Evolutionary conservation across 2,888 invertebrate genomes (phyloP), one percentile per base, ranked within the genome.

Genomic region (Plagodis dolabraria): DNA sequence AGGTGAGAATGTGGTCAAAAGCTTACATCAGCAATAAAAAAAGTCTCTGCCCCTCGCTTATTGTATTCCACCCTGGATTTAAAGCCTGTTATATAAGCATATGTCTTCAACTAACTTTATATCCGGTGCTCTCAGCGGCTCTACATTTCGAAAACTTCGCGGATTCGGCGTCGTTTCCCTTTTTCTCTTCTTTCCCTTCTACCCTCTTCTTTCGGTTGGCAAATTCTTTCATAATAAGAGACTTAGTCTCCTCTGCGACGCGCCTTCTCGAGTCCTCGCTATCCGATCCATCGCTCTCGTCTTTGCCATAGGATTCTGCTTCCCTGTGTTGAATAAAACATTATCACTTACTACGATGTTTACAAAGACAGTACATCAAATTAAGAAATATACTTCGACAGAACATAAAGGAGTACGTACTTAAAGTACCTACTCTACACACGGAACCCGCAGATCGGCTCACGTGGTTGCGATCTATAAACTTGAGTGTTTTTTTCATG

Each of bases 221-320:
- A 78, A 98, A 97, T 80, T 98, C 97, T 77, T 96, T 94, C 70
- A 95, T 88, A 57, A 98, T 97, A 11, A 97, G 94, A 45, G 95
- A 94, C 63, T 92, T 94, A 11, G 95, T 94, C 74, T 96, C 95
- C 72, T 94, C 93, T 71, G 94, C 94, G 38, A 94, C 93, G 64
- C 89, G 86, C 64, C 92, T 84, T 0, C 85, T 79, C 45, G 59
- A 77, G 47, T 86, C 75, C 57, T 89, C 89, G 34, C 81, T 83
- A 54, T 88, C 90, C 34, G 89, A 94, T 47, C 79, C 86, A 10
- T 78, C 88, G 63, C 86, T 86, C 51, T 79, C 86, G 46, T 86
- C 86, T 10, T 53, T 66, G n/a, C 77, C 87, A 45, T 92, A 93
- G 10, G 89, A 83, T 47, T 93, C 93, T 0, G 92, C 87, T 46